A percentile compares a stretch with the other conserved stretches of the same genome.
Conservation (phyloP, 2,797 vertebrate species). For the Spinibarbus caldwelli region DNA sequence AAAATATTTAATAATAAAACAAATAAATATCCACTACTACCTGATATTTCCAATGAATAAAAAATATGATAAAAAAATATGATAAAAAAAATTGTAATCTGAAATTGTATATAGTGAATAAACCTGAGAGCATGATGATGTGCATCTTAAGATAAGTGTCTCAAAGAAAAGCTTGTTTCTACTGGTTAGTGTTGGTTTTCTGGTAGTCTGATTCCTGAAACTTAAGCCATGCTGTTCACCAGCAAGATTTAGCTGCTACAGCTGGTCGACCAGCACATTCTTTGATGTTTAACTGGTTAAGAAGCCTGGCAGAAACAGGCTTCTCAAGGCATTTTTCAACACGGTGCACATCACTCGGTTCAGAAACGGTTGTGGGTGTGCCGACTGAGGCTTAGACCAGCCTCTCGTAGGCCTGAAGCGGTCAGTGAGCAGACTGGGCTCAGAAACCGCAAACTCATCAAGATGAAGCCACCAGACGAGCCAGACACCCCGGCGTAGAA, state of each 20-base stretch:
- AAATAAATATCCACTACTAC: neutral
- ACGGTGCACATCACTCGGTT: neutral
- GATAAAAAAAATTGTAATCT: too few relatives aligned
- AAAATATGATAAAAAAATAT: neutral
- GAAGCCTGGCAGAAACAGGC: neutral
- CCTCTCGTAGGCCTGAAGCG: slow-evolving; percentile 10
- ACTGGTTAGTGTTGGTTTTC: neutral
- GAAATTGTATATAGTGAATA: neutral
- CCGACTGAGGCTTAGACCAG: neutral
- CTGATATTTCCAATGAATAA: too few relatives aligned
- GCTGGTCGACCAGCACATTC: neutral
- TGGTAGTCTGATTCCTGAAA: neutral
- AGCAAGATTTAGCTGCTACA: neutral
- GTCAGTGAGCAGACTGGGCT: slow-evolving; percentile 23
- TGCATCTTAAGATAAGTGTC: neutral
- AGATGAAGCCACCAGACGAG: slow-evolving; percentile 1
- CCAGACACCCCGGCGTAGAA: slow-evolving; percentile 1
- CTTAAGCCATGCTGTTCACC: neutral
- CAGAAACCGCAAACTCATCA: slow-evolving; percentile 28
- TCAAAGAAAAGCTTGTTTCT: neutral
- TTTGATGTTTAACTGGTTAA: slow-evolving; percentile 1
- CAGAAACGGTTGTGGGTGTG: neutral
- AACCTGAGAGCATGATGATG: neutral
- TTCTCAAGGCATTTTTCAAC: neutral
- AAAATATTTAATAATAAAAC: neutral